phyloP scores from a whole-genome alignment of 2,113 vertebrate genomes.

The Anguilla rostrata region DNA sequence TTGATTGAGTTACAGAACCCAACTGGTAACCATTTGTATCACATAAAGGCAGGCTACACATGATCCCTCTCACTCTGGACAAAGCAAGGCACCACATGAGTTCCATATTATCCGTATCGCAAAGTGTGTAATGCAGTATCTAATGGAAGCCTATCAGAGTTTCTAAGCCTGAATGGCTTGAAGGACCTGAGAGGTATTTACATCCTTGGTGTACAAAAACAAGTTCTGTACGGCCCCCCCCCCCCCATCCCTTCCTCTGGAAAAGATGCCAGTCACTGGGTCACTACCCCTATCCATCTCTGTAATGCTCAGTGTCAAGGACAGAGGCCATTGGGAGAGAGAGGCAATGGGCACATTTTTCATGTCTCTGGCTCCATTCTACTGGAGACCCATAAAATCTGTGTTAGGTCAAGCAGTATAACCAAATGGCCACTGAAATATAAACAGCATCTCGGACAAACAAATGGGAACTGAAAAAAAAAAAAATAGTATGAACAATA shows the following conservation, averaged over 20 bases:
- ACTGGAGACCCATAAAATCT: not conserved
- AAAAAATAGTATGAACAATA: too few relatives aligned
- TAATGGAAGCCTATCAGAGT: not conserved
- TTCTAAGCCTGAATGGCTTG: not conserved
- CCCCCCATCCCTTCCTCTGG: not conserved
- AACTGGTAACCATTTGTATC: too few relatives aligned
- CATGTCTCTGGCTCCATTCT: not conserved
- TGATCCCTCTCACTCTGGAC: too few relatives aligned
- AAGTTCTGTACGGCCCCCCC: not conserved
- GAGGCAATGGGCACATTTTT: not conserved
- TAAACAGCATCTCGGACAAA: not conserved
- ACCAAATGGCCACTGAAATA: not conserved
- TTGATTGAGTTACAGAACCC: too few relatives aligned
- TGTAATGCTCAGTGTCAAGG: not conserved
- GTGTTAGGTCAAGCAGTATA: not conserved
- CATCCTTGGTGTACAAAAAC: not conserved
- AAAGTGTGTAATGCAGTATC: not conserved
- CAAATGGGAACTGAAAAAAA: not conserved
- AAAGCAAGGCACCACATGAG: not conserved
- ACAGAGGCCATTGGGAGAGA: not conserved
- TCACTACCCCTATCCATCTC: not conserved
- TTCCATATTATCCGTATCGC: not conserved
- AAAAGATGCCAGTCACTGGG: constrained; percentile 2
- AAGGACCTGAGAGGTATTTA: not conserved
- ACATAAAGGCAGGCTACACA: too few relatives aligned